Evolutionary conservation across 2,888 invertebrate genomes (phyloP), one percentile per base, ranked within the genome.

Genomic region (Polyommatus icarus): DNA sequence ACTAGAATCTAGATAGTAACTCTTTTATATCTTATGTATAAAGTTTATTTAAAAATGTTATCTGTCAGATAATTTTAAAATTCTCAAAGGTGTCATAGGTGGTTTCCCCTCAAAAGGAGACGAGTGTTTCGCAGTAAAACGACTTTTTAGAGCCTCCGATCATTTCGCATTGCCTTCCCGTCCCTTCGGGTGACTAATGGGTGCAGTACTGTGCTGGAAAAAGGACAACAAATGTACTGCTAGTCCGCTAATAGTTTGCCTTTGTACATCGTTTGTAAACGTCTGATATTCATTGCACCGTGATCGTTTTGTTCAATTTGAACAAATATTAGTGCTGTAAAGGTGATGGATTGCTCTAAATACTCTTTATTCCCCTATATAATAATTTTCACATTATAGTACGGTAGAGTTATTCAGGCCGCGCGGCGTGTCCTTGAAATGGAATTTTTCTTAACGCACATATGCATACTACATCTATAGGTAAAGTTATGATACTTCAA

Each of bases 101-200:
- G 59, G 20, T 20, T n/a, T n/a, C 8, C 29, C 29, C 18, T 18
- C 67, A 0, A 12, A 24, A 24, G 5, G 61, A 24, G 67, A 32
- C 18, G 32, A 67, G 29, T 59, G 12, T 67, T 67, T 29, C 15
- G 29, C 15, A 18, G 15, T 67, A 18, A 67, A 24, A 24, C 3
- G 67, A 18, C 29, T 6, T 15, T 29, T 32, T 67, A 67, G 29
- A 15, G 29, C 15, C 59, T 10, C 10, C 76, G 71, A 81, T 85
- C 83, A 87, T 89, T 88, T 85, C 82, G 84, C 85, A 88, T 89
- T 89, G 87, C 84, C 83, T 85, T 83, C 82, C 86, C 87, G 85
- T 87, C 88, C 90, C 88, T 85, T 82, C 87, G 81, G 85, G 88
- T 93, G 93, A 93, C 90, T 91, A 93, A 93, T 92, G 91, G 91